Evolutionary conservation across 30 jellyfish, hydroid and myxozoan species (phyloP).

Genomic region (Rhopilema esculentum): DNA sequence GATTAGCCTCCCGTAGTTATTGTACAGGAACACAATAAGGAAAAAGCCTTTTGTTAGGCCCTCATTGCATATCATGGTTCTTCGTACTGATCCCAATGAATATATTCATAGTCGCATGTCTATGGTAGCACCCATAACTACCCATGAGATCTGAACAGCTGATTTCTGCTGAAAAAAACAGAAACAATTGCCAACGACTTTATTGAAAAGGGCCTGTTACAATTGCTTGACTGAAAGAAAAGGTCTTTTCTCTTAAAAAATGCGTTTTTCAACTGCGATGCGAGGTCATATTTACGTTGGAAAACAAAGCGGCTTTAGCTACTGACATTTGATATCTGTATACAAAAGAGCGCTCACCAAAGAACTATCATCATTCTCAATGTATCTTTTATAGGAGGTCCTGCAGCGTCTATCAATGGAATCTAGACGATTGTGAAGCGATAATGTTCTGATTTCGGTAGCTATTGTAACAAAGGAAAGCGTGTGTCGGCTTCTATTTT

Average conservation of each 20-base stretch:
- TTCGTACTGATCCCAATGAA: not conserved
- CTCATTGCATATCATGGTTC: not conserved
- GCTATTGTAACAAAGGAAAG: conserved; percentile 34
- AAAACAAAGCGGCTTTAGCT: conserved; percentile 51
- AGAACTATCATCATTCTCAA: conserved; percentile 33
- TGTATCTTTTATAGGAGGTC: conserved; percentile 51
- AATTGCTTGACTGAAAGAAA: conserved; percentile 18
- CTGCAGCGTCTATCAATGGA: conserved; percentile 32
- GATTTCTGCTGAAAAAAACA: conserved; percentile 3
- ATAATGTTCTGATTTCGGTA: conserved; percentile 50
- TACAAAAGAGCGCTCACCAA: conserved; percentile 37
- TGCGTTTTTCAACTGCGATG: conserved; percentile 30
- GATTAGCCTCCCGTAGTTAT: not conserved
- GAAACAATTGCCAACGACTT: conserved; percentile 37
- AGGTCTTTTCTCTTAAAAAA: conserved; percentile 11
- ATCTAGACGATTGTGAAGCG: conserved; percentile 17
- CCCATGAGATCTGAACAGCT: conserved; percentile 52
- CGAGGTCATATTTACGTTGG: conserved; percentile 60
- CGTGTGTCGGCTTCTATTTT: conserved; percentile 23
- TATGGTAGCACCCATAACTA: conserved; percentile 12
- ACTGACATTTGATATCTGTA: conserved; percentile 36
- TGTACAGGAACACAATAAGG: not conserved
- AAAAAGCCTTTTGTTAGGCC: not conserved
- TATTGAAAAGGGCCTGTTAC: conserved; percentile 48
- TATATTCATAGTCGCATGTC: conserved; percentile 40